Percentiles rank a stretch among this genome's conserved stretches.
These are phyloP conservation scores for Leuctra nigra DNA, from an alignment of 2,888 invertebrate species.

Conservation along the genomic window DNA sequence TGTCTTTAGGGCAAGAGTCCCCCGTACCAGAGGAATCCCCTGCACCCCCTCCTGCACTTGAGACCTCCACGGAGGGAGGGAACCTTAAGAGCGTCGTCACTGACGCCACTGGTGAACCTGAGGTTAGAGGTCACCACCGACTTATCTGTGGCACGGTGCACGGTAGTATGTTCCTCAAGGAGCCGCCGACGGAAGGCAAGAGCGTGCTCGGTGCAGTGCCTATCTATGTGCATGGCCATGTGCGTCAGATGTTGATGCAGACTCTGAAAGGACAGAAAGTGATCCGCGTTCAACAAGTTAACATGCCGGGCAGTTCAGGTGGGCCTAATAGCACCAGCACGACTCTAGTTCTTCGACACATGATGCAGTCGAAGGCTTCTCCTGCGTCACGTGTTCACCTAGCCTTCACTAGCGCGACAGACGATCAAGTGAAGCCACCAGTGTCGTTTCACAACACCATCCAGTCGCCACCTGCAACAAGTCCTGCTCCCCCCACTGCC, in stretches of 20 bases:
- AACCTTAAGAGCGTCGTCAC: constrained; percentile 36
- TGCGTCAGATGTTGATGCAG: constrained; percentile 30
- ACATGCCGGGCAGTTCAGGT: constrained; percentile 28
- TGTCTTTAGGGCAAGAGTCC: constrained; percentile 40
- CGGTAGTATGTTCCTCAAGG: background rate
- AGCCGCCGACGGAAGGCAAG: constrained; percentile 32
- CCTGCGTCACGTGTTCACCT: too few species aligned
- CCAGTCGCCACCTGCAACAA: too few species aligned
- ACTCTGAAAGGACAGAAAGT: constrained; percentile 31
- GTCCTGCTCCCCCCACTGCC: too few species aligned
- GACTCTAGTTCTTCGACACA: constrained; percentile 27
- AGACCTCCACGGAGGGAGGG: constrained; percentile 35
- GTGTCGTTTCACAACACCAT: too few species aligned
- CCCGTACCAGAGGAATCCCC: constrained; percentile 40
- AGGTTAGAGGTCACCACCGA: constrained; percentile 27
- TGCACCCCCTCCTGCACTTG: constrained; percentile 27
- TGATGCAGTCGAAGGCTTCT: constrained; percentile 25
- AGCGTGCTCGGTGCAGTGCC: constrained; percentile 32
- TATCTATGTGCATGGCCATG: constrained; percentile 27
- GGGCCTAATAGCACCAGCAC: constrained; percentile 25
- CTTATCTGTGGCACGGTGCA: background rate
- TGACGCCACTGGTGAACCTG: background rate
- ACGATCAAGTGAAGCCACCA: too few species aligned
- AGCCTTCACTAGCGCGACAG: too few species aligned
- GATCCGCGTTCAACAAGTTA: constrained; percentile 34